A percentile compares a stretch with the other conserved stretches of the same genome.
Conservation (phyloP, 2,888 invertebrate genomes). For the Clistopyga incitator region DNA sequence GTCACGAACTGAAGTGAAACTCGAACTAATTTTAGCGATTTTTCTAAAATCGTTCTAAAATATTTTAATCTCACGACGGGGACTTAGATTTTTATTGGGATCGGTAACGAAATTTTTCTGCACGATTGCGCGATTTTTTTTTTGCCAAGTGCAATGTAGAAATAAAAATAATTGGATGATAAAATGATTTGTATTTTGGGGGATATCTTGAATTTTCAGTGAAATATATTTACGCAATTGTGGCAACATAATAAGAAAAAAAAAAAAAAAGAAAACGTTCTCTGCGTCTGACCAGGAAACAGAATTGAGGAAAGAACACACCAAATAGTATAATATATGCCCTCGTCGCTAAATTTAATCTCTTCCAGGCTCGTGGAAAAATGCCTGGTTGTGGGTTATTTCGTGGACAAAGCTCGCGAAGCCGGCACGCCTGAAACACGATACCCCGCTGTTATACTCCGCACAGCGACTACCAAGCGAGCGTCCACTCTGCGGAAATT, state of each 20-base stretch:
- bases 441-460: conserved; percentile 68
- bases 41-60: too few species aligned
- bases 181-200: not conserved
- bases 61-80: too few species aligned
- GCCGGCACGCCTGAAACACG: conserved; percentile 70
- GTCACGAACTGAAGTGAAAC: too few species aligned
- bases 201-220: too few species aligned
- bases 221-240: conserved; percentile 19
- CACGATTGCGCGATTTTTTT: too few species aligned
- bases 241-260: not conserved
- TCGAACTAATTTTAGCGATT: too few species aligned
- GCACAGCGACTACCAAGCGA: conserved; percentile 69
- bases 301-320: not conserved
- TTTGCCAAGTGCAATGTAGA: too few species aligned
- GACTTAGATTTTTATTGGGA: too few species aligned
- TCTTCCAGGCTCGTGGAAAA: conserved; percentile 58
- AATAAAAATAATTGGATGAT: too few species aligned
- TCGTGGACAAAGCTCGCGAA: conserved; percentile 46
- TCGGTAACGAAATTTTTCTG: too few species aligned
- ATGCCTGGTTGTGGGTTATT: conserved; percentile 50
- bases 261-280: conserved; percentile 12
- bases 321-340: conserved; percentile 35
- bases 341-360: conserved; percentile 65
- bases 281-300: conserved; percentile 51
- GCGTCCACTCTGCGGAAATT: conserved; percentile 68